Evolutionary conservation across 1,140 invertebrate genomes (phyloP), one percentile per base, ranked within the genome.

Genomic region (Brachionus koreanus): DNA sequence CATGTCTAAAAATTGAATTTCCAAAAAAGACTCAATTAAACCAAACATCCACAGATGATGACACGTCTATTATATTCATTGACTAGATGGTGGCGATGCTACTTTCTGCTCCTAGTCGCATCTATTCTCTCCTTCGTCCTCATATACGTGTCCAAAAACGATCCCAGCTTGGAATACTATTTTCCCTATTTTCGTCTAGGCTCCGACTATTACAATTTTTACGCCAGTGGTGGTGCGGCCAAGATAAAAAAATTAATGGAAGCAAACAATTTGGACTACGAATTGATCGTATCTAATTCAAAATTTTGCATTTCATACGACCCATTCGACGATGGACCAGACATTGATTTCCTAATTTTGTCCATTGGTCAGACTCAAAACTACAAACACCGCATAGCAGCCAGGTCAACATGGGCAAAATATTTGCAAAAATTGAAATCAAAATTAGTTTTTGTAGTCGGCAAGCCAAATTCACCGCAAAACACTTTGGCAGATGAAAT

Each of bases 151-250:
- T 57, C 49, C 19, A 57, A 42, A 61, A 57, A 79, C 7, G 76
- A 79, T 37, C 76, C 76, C 0, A 79, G 29, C 7, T 25, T 79
- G 6, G 61, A 65, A 33, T 61, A 65, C 49, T 79, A 79, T 25
- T 79, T 79, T 79, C 76, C 76, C 6, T 79, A 57, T 37, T 79
- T 79, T 79, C 76, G 76, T 13, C 76, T 79, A 33, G 76, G 76
- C 49, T 79, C 76, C 23, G 35, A 79, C 76, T 79, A 61, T 37
- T 79, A 79, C 25, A 57, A 79, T 19, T 79, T 61, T 39, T 79
- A 79, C 10, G 49, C 76, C 19, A 65, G 61, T 33, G 76, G 49
- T 6, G 76, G 61, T 0, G 49, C 61, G 6, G 29, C 57, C 61
- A 65, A 65, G 35, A 79, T 79, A 79, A 79, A 79, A 79, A 57